Base-by-base conservation (phyloP, 2,888 invertebrate genomes). In the Eupithecia insigniata region DNA sequence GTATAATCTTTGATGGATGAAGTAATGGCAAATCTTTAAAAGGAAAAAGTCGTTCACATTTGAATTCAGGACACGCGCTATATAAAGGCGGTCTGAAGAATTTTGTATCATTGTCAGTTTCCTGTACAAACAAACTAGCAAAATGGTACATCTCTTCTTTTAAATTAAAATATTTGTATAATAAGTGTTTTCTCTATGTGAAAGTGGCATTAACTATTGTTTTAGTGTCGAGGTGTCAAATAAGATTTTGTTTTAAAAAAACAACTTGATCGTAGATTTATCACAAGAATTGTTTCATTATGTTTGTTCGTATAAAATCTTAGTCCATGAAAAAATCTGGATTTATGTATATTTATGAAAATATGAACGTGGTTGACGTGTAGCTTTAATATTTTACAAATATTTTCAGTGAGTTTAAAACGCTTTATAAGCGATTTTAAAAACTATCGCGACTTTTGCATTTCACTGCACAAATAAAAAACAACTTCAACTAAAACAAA, bases 81-180 rank as follows among this genome's bases (percentile, higher is more conserved):
- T 89, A 89, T 86, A 89, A 89, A 84, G 82, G 71, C 81, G 72
- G 64, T 70, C 60, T 74, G 66, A 70, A 73, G 73, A 72, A 76
- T 74, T 64, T 72, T 76, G 64, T 82, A 72, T 83, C 88, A 89
- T 85, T 76, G 84, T 84, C 81, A 80, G 82, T 78, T 66, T 78
- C 81, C 81, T 83, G 79, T 84, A 81, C 84, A 84, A 82, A 82
- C 82, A 78, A 82, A 80, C 80, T 74, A 81, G 6, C 82, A 88
- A 84, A 79, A 89, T 89, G 89, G 89, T 89, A 85, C 6, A 12
- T 26, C 28, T 62, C 61, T 39, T 69, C 51, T 71, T 60, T 34
- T 39, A 26, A 5, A 22, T 66, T 65, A 51, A 64, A n/a, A 55
- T n/a, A 26, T 46, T n/a, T 46, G n/a, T 65, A 28, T 16, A 30